Conservation (phyloP, 2,797 vertebrate species). For the Peromyscus aztecus region DNA sequence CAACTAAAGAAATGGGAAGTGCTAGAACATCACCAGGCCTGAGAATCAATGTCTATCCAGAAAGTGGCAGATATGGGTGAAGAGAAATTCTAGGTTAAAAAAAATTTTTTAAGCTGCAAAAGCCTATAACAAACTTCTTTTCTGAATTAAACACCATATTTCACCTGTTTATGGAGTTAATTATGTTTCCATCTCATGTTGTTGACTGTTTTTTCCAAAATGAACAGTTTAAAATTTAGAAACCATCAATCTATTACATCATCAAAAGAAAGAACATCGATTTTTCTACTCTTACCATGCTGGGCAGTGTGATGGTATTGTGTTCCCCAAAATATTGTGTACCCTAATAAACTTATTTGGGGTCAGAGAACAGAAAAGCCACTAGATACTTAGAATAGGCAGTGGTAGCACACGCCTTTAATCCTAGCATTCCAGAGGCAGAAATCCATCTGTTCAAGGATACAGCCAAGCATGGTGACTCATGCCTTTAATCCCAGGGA, state of each 20-base stretch:
- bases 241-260: background rate
- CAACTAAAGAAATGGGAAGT: background rate
- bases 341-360: too few relatives aligned
- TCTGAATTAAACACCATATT: constrained; percentile 20
- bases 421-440: too few relatives aligned
- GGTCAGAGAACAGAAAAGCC: too few relatives aligned
- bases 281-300: background rate
- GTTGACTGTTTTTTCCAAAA: background rate
- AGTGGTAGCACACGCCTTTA: too few relatives aligned
- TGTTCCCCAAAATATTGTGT: too few relatives aligned
- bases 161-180: background rate
- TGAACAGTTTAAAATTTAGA: background rate
- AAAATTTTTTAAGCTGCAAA: background rate
- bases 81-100: background rate
- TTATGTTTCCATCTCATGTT: background rate
- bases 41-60: background rate
- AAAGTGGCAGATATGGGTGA: background rate
- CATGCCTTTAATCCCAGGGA: too few relatives aligned
- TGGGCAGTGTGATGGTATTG: background rate
- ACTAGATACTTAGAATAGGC: too few relatives aligned
- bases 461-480: too few relatives aligned
- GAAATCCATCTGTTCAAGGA: too few relatives aligned
- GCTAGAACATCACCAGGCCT: background rate
- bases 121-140: background rate
- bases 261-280: background rate